These are phyloP conservation scores for Verasper variegatus DNA, from an alignment of 2,113 vertebrate genomes.

Conservation along the genomic window DNA sequence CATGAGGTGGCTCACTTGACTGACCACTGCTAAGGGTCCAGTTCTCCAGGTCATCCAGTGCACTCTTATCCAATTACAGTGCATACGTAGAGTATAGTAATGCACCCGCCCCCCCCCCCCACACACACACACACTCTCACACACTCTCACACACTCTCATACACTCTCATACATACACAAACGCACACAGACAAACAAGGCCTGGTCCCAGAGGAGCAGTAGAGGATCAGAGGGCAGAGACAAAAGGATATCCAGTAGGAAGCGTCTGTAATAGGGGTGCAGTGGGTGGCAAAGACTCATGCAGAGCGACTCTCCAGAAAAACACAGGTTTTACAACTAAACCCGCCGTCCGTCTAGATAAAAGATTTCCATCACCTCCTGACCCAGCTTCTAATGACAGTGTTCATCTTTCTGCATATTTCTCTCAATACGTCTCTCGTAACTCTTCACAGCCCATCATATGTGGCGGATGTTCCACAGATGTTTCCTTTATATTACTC, in stretches of 20 bases:
- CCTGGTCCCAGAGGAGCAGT: slow-evolving; percentile 50
- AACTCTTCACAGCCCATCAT: slow-evolving; percentile 11
- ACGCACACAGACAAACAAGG: slow-evolving; percentile 47
- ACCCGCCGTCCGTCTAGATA: background rate
- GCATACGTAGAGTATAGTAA: background rate
- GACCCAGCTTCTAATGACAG: background rate
- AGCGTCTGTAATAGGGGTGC: slow-evolving; percentile 64
- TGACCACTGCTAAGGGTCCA: slow-evolving; percentile 44
- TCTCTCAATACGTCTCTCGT: slow-evolving; percentile 21
- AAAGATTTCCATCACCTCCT: background rate
- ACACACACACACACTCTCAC: background rate
- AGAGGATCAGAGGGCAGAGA: slow-evolving; percentile 58
- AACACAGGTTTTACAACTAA: slow-evolving; percentile 39
- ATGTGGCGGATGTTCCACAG: slow-evolving; percentile 44
- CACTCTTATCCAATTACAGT: slow-evolving; percentile 49
- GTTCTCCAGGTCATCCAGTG: slow-evolving; percentile 25
- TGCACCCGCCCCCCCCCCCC: too few species aligned
- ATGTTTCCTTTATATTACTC: slow-evolving; percentile 41
- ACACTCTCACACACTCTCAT: slow-evolving; percentile 1
- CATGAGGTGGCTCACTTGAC: background rate
- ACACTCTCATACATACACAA: slow-evolving; percentile 3
- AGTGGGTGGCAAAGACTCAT: slow-evolving; percentile 39
- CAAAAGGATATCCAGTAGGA: slow-evolving; percentile 78
- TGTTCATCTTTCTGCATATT: slow-evolving; percentile 14
- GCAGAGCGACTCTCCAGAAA: slow-evolving; percentile 33